Evolutionary conservation across 2,888 invertebrate genomes (phyloP).

Genomic region (Patella pellucida): DNA sequence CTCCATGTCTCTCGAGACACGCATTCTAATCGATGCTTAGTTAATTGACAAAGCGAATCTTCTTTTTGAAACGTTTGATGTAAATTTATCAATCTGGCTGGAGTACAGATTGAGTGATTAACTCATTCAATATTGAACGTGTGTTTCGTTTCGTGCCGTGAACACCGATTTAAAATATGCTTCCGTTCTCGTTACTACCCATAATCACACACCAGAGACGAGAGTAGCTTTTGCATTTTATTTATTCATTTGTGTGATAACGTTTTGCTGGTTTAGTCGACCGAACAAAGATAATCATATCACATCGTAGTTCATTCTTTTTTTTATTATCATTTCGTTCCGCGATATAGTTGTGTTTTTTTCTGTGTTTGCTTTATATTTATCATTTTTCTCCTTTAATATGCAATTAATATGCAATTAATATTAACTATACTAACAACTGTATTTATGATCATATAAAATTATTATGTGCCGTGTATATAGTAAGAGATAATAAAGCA

Average conservation of each 20-base stretch:
- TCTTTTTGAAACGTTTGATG: slow-evolving; percentile 24
- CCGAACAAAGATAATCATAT: no score
- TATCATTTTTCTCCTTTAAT: no score
- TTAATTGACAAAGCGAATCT: slow-evolving; percentile 29
- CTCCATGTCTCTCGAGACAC: slow-evolving; percentile 18
- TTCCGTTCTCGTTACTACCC: background rate
- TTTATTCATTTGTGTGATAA: slow-evolving; percentile 3
- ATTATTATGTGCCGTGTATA: no score
- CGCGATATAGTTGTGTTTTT: no score
- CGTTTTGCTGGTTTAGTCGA: no score
- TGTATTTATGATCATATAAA: no score
- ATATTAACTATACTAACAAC: no score
- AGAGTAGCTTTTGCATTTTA: background rate
- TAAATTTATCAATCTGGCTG: background rate
- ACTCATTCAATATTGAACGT: slow-evolving; percentile 1
- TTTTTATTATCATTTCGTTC: no score
- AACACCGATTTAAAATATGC: slow-evolving; percentile 1
- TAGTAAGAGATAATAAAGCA: no score
- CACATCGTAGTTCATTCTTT: no score
- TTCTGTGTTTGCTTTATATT: no score
- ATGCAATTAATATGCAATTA: no score
- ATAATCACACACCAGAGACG: slow-evolving; percentile 10
- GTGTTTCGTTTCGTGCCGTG: slow-evolving; percentile 10
- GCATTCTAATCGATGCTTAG: slow-evolving; percentile 21
- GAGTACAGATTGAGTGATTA: background rate